These are phyloP conservation scores for Hemibagrus wyckioides DNA, from an alignment of 2,113 vertebrate species.

Conservation along the genomic window DNA sequence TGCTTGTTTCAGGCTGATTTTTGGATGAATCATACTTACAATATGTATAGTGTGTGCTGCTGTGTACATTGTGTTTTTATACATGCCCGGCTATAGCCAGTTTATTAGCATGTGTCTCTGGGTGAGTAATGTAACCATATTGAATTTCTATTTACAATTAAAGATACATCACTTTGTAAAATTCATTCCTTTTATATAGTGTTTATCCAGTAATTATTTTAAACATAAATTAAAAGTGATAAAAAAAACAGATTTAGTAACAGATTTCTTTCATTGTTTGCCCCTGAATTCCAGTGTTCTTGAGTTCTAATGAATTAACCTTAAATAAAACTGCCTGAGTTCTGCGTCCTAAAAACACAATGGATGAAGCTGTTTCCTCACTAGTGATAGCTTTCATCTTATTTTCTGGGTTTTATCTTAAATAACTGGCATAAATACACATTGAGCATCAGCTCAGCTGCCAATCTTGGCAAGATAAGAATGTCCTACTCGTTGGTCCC, in stretches of 20 bases:
- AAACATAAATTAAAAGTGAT: neutral
- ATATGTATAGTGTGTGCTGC: conserved; percentile 4
- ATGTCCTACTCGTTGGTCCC: neutral
- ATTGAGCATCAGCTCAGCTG: neutral
- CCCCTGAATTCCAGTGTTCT: neutral
- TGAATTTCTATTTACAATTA: neutral
- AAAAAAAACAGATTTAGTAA: neutral
- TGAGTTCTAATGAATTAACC: neutral
- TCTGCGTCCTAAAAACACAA: neutral
- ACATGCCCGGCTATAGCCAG: neutral
- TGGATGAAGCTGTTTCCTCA: neutral
- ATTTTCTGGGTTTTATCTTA: neutral
- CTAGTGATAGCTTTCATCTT: neutral
- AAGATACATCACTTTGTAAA: neutral
- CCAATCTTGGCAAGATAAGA: neutral
- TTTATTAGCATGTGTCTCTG: neutral
- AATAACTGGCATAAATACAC: neutral
- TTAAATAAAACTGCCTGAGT: neutral
- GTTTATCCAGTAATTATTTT: neutral
- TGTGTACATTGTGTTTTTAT: neutral
- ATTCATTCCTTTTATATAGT: neutral
- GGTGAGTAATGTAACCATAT: neutral
- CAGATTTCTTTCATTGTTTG: neutral
- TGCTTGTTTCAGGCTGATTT: conserved; percentile 49
- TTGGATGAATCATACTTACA: conserved; percentile 13